Conservation (phyloP, 2,797 vertebrate genomes). For the Toxotes lorentzi region DNA sequence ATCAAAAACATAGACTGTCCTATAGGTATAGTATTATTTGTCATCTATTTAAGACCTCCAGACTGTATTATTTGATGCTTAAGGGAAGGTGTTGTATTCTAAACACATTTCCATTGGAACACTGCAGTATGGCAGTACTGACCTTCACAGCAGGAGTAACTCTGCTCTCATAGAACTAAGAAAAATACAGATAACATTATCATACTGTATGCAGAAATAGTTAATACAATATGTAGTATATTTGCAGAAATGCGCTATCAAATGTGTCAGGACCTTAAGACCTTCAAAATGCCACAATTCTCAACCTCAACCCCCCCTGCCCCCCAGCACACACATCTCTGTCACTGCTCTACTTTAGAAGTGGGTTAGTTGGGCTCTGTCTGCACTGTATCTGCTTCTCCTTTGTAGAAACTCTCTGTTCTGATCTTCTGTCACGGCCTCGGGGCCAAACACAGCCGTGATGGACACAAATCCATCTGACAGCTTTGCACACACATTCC, state of each 20-base stretch:
- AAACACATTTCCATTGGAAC: background rate
- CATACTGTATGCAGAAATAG: background rate
- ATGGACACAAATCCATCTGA: slow-evolving; percentile 81
- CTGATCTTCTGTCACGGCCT: slow-evolving; percentile 74
- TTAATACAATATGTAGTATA: background rate
- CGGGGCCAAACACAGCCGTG: slow-evolving; percentile 65
- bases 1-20: slow-evolving; percentile 13
- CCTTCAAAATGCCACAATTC: slow-evolving; percentile 40
- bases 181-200: background rate
- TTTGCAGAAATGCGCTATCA: background rate
- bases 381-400: slow-evolving; percentile 67
- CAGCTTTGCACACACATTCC: slow-evolving; percentile 71
- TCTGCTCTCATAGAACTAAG: background rate
- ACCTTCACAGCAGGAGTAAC: slow-evolving; percentile 15
- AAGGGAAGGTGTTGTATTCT: background rate
- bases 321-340: slow-evolving; percentile 14
- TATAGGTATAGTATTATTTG: slow-evolving; percentile 31
- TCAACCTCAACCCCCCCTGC: background rate
- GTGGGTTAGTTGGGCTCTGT: slow-evolving; percentile 70
- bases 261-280: slow-evolving; percentile 38
- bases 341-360: slow-evolving; percentile 75
- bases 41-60: background rate
- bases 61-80: background rate
- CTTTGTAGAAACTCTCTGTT: slow-evolving; percentile 75
- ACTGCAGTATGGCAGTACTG: slow-evolving; percentile 1